Base-by-base conservation (phyloP, 2,888 invertebrate genomes). In the Amphipoea oculea region DNA sequence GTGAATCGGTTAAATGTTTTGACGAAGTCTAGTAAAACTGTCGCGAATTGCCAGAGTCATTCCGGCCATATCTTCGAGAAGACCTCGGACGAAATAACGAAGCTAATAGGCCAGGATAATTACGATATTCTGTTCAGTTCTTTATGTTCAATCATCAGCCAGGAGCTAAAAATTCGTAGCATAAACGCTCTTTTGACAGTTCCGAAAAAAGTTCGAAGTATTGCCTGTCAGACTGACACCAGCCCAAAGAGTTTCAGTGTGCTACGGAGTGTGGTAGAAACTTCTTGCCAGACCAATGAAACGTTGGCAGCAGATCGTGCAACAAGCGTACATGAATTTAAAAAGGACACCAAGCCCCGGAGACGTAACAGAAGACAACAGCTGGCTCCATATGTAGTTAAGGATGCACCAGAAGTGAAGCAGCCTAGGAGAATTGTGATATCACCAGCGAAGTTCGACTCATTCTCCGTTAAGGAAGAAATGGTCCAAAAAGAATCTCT, bases 21-120 rank as follows among this genome's bases (percentile, higher is more conserved):
- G 0, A 93, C 89, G 0, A 94, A 94, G 7, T 88, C 88, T 1
- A 92, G 93, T 85, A 81, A 89, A 0, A 96, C 96, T 0, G 78
- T 93, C 0, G 96, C 95, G 0, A 89, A 88, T 23, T 95, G 91
- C 66, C 86, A 82, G 7, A 85, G 81, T 14, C 74, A 78, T 5
- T 78, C 83, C 4, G 88, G 85, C 0, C 78, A 84, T 23, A 45
- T 85, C 0, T 77, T 88, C 2, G 93, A 94, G 68, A 92, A 93
- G 81, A 94, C 93, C 2, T 96, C 96, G 0, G 95, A 95, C 4
- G 89, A 88, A 42, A 81, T 96, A 0, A 90, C 92, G 0, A 90
- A 90, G n/a, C 23, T 95, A 0, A 95, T 96, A 0, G 96, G 96
- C 0, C 95, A 96, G 66, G 91, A 91, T 0, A 95, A 94, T 62